phyloP scores from a whole-genome alignment of 2,888 invertebrate genomes.

The Neoitamus cyanurus region DNA sequence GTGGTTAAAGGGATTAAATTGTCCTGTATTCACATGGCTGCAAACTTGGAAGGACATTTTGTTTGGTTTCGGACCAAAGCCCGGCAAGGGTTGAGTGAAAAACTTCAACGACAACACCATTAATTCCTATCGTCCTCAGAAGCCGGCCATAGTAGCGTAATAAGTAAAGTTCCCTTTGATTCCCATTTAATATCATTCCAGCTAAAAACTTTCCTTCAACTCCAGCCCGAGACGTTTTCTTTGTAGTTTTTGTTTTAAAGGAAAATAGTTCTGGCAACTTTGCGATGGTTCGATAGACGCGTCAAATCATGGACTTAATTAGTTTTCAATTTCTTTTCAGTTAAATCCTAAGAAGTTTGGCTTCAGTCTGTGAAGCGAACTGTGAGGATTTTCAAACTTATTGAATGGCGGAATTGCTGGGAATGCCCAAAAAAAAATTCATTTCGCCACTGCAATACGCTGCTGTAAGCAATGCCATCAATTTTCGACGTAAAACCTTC shows the following conservation, averaged over 20 bases:
- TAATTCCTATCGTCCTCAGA: not conserved
- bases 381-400: not conserved
- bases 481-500: not conserved
- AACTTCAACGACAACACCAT: not conserved
- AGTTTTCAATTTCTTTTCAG: conserved; percentile 11
- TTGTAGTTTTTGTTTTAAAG: not conserved
- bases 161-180: conserved; percentile 21
- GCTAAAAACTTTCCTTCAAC: not conserved
- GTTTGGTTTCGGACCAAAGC: not conserved
- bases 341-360: not conserved
- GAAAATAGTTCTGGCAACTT: conserved; percentile 11
- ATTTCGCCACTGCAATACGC: not conserved
- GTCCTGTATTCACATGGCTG: not conserved
- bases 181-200: conserved; percentile 1
- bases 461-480: not conserved
- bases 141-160: not conserved
- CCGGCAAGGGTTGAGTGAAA: not conserved
- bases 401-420: not conserved
- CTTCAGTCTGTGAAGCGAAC: not conserved
- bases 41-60: not conserved
- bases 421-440: not conserved
- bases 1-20: not conserved
- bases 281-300: conserved; percentile 13
- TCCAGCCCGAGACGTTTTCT: not conserved
- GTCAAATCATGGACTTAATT: conserved; percentile 24